Conservation (phyloP, 2,888 invertebrate genomes). For the Acanthosepion esculentum region DNA sequence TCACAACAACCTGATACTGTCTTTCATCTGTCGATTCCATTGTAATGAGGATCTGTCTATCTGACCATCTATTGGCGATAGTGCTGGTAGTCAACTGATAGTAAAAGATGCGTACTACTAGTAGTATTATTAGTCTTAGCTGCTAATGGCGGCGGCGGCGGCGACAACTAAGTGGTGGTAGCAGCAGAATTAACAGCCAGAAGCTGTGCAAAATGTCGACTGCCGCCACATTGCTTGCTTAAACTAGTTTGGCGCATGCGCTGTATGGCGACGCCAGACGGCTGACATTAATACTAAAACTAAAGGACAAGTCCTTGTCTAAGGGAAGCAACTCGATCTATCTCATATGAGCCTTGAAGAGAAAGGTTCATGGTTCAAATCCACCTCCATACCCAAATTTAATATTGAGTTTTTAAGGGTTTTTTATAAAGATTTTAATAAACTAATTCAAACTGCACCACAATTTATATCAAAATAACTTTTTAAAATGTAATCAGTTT, state of each 20-base stretch:
- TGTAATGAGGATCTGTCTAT: slow-evolving; percentile 5
- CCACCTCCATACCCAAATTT: background rate
- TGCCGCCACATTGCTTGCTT: slow-evolving; percentile 45
- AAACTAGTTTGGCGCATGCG: slow-evolving; percentile 36
- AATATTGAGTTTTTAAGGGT: background rate
- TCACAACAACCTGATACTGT: slow-evolving; percentile 13
- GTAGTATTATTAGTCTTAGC: background rate
- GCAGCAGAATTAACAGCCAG: slow-evolving; percentile 15
- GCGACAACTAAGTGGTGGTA: background rate
- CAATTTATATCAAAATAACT: no score
- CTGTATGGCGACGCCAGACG: background rate
- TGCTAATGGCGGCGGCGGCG: background rate
- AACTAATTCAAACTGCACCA: no score
- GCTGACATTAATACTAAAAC: background rate
- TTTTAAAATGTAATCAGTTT: no score
- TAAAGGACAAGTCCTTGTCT: background rate
- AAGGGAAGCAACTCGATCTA: background rate
- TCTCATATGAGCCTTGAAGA: background rate
- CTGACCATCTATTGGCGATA: slow-evolving; percentile 8
- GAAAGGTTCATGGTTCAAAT: background rate
- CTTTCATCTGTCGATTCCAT: slow-evolving; percentile 10
- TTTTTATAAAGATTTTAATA: no score
- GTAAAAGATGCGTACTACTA: background rate
- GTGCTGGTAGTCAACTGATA: background rate
- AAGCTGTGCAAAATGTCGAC: slow-evolving; percentile 35